phyloP scores from a whole-genome alignment of 2,888 invertebrate species.

The Autographa gamma region DNA sequence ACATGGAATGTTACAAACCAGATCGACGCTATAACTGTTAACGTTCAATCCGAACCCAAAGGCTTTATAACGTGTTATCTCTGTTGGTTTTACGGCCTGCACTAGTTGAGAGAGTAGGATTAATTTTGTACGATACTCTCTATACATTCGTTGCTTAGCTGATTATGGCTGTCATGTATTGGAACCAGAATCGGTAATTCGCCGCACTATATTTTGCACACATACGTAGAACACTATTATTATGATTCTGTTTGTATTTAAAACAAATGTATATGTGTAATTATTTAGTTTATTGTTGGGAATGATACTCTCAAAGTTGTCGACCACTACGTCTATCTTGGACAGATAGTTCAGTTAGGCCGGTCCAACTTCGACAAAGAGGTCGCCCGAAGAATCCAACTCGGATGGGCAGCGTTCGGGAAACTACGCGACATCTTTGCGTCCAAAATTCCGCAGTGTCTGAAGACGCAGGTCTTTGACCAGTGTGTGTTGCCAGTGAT shows the following conservation, averaged over 20 bases:
- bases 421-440: too few species aligned
- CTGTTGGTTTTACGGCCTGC: slow-evolving; percentile 51
- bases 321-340: too few species aligned
- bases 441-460: too few species aligned
- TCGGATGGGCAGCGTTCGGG: too few species aligned
- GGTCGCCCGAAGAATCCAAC: too few species aligned
- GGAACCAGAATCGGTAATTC: neutral
- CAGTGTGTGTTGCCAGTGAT: too few species aligned
- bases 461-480: too few species aligned
- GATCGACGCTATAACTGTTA: slow-evolving; percentile 52
- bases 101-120: slow-evolving; percentile 50
- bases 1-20: slow-evolving; percentile 50
- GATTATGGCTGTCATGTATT: slow-evolving; percentile 19
- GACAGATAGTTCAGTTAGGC: too few species aligned
- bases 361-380: too few species aligned
- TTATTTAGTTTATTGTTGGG: too few species aligned
- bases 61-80: slow-evolving; percentile 50
- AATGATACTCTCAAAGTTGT: too few species aligned
- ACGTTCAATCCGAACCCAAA: slow-evolving; percentile 55
- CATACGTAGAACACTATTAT: neutral
- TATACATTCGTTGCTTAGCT: slow-evolving; percentile 42
- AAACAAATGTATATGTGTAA: too few species aligned
- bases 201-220: neutral
- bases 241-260: neutral
- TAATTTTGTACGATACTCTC: slow-evolving; percentile 44